Percentiles rank a stretch among this genome's conserved stretches.
Evolutionary conservation across 2,888 invertebrate species (phyloP).

Genomic region (Sabatieria punctata): DNA sequence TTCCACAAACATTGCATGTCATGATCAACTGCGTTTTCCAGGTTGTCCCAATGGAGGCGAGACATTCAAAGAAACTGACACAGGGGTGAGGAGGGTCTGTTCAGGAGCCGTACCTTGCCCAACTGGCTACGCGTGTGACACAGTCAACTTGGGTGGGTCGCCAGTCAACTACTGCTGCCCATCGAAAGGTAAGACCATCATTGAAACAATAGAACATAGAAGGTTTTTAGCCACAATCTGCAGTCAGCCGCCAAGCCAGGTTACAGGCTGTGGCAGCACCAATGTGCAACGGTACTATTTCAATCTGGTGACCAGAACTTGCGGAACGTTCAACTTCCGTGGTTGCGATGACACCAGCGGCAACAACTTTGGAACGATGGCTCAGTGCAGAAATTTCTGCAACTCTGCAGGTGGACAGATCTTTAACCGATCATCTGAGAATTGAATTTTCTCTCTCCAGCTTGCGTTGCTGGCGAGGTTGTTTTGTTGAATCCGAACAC

Average conservation of each 20-base stretch:
- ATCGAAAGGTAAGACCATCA: constrained; percentile 20
- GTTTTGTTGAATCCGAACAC: constrained; percentile 7
- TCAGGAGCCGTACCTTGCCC: constrained; percentile 16
- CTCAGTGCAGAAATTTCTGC: constrained; percentile 25
- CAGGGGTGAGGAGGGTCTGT: constrained; percentile 9
- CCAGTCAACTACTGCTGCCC: constrained; percentile 23
- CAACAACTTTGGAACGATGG: constrained; percentile 20
- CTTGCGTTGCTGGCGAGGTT: constrained; percentile 23
- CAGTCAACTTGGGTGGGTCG: constrained; percentile 17
- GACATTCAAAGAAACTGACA: background rate
- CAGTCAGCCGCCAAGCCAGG: constrained; percentile 22
- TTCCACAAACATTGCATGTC: no score
- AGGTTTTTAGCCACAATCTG: constrained; percentile 21
- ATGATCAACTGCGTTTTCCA: no score
- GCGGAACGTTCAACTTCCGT: constrained; percentile 16
- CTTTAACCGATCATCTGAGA: no score
- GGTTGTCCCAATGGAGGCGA: background rate
- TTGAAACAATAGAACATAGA: no score
- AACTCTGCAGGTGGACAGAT: constrained; percentile 21
- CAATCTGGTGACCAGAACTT: constrained; percentile 14
- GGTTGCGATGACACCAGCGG: constrained; percentile 22
- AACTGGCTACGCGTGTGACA: constrained; percentile 21
- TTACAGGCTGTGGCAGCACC: constrained; percentile 21
- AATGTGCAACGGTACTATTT: constrained; percentile 17
- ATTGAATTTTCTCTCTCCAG: no score